These are phyloP conservation scores for Eupelmus urozonus DNA, from an alignment of 2,888 invertebrate species.

Conservation along the genomic window DNA sequence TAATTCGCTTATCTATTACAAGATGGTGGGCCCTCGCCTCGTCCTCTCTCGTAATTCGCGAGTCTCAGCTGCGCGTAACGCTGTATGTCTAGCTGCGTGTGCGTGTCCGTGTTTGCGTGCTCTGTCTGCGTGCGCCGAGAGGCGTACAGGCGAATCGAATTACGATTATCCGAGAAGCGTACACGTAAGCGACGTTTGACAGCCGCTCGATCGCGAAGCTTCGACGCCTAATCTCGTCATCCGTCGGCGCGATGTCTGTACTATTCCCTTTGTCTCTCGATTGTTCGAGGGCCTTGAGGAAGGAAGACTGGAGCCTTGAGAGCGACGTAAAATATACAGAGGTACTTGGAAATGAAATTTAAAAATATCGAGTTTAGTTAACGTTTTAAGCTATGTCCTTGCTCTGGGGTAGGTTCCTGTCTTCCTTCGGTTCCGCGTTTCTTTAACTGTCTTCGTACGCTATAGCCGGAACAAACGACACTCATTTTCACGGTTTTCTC, in stretches of 20 bases:
- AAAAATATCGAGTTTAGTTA: background rate
- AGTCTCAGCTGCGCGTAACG: too few relatives aligned
- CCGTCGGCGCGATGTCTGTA: background rate
- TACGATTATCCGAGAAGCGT: too few relatives aligned
- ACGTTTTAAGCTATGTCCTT: background rate
- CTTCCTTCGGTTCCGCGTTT: constrained; percentile 13
- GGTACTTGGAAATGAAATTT: background rate
- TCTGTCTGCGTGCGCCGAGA: too few relatives aligned
- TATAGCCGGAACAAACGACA: constrained; percentile 51
- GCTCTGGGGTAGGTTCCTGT: too few relatives aligned
- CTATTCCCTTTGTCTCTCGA: background rate
- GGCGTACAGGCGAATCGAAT: background rate
- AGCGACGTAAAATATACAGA: too few relatives aligned
- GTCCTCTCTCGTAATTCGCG: too few relatives aligned
- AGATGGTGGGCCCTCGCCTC: background rate
- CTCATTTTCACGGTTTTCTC: constrained; percentile 45
- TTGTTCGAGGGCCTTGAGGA: background rate
- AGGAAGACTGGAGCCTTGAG: background rate
- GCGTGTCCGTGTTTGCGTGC: too few relatives aligned
- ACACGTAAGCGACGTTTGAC: background rate
- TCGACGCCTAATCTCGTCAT: background rate
- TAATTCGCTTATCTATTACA: constrained; percentile 63
- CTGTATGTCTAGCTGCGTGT: too few relatives aligned
- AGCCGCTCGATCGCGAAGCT: too few relatives aligned
- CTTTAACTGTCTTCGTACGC: constrained; percentile 35